Evolutionary conservation across 2,888 invertebrate genomes (phyloP), one percentile per base, ranked within the genome.

Genomic region (Zygothrica quintamaculata): DNA sequence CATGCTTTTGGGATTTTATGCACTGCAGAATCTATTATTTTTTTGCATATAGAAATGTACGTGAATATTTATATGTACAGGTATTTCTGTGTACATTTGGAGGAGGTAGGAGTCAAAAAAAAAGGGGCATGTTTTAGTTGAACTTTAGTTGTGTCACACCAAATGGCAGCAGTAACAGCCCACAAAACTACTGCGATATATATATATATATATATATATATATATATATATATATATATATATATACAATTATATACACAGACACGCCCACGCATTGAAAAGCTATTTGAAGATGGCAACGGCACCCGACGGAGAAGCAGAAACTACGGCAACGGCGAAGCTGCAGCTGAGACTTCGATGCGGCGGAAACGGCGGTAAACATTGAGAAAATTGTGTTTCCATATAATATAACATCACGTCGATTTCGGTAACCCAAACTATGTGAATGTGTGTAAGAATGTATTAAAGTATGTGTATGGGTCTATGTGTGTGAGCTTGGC

Each of bases 361-460:
- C 59, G 59, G 64, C 57, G 69, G 59, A 68, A 57, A 70, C 60
- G 47, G 51, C 58, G 71, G 58, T 61, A 71, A 65, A 61, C 85
- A 85, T 80, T 80, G 81, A 84, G 85, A 68, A 87, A 84, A 77
- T 82, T 81, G 81, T 87, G 81, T 81, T 84, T 74, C 81, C 84
- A 81, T 84, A 86, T 87, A 87, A 87, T 82, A 77, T 74, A 82
- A 74, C 87, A 84, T 82, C 85, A 87, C 82, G 87, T 87, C 82
- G 87, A 82, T 82, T 82, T 82, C 74, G 82, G 87, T 87, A 87
- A 70, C 85, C 82, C 80, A 84, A 77, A 86, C 79, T 74, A 62
- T 66, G 52, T 59, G 40, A 47, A 34, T 65, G 62, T 67, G 31
- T 46, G 39, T 44, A 47, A 15, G 48, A 12, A 52, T 57, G 47